Evolutionary conservation across 2,797 vertebrate species (phyloP), one percentile per base, ranked within the genome.

Genomic region (Sebastes flavidus): DNA sequence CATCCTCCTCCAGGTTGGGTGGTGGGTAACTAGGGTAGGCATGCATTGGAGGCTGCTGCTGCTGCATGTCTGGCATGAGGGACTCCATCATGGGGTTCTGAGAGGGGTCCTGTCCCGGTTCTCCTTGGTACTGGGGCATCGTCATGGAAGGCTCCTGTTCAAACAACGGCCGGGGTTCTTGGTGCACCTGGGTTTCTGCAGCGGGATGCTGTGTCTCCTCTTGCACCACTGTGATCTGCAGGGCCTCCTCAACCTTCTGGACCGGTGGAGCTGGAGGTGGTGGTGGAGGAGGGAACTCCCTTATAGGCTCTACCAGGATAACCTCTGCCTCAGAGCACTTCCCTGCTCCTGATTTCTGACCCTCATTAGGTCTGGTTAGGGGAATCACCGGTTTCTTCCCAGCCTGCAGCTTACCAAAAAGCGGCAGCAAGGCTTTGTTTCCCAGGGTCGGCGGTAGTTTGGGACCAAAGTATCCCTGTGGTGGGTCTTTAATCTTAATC

Each of bases 381-480:
- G 91, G 96, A 68, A 94, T 89, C 2, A 91, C 81, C 2, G 92
- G 93, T 89, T 98, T 99, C 81, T 97, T 97, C 42, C 95, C 93
- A 0, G 96, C 96, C 63, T 98, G 98, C 14, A 99, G 87, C 25
- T 99, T 99, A 63, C 98, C 99, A 76, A 99, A 99, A 11, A 99
- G 95, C 6, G 98, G 98, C 76, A 99, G 94, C 91, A 98, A 96
- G 2, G 97, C 94, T 94, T 99, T 99, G 92, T 80, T 98, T 84
- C 97, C 98, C 46, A 98, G 93, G 6, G 96, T 87, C 3, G 99
- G 99, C 32, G 99, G 99, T 6, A 99, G 96, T 85, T 98, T 99
- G 2, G 99, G 99, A 55, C 99, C 99, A 65, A 99, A 99, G 90
- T 99, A 99, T 52, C 99, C 98, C 88, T 98, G 97, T 8, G 99